Base-by-base conservation (phyloP, 2,113 vertebrate species). In the Probosciger aterrimus region DNA sequence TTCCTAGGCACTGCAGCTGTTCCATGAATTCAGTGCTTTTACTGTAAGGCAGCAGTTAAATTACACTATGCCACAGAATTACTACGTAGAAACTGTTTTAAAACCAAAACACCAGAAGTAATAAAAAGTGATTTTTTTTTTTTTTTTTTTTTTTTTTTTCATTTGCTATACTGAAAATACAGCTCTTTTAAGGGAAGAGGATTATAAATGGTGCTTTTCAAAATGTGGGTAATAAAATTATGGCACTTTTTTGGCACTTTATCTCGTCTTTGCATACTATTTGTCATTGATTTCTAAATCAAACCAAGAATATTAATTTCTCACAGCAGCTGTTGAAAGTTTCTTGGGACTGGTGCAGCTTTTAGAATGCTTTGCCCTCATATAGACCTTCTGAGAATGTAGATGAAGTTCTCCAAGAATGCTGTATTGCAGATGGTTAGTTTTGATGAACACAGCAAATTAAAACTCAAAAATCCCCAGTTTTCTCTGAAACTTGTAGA, bases 21-120 rank as follows among this genome's bases (percentile, higher is more conserved):
- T 94, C 55, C 70, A 39, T 79, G 52, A 88, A 76, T 73, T 93
- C 9, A 13, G 2, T 71, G 44, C 44, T 96, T 84, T 93, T 94
- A 95, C 88, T 88, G 79, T 94, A 93, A 95, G 37, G 75, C 57
- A 86, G 74, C 37, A 82, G 44, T 90, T 89, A 78, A 81, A 65
- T 93, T 85, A 88, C 71, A n/a, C 47, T 80, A 64, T 71, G 28
- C 59, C 79, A 62, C 53, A 70, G 79, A 81, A 86, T 74, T 86
- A 39, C 92, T 82, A 6, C 35, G 43, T 77, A 81, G 73, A 50
- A 81, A 83, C 82, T 68, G 67, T 75, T 50, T 50, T 43, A 92
- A 90, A 92, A 93, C 33, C 27, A 82, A 49, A 88, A 60, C 57
- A 62, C 53, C 2, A 1, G 35, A 94, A 86, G n/a, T 86, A 74